These are phyloP conservation scores for Augochlorella aurata DNA, from an alignment of 2,888 invertebrate genomes.

Conservation along the genomic window DNA sequence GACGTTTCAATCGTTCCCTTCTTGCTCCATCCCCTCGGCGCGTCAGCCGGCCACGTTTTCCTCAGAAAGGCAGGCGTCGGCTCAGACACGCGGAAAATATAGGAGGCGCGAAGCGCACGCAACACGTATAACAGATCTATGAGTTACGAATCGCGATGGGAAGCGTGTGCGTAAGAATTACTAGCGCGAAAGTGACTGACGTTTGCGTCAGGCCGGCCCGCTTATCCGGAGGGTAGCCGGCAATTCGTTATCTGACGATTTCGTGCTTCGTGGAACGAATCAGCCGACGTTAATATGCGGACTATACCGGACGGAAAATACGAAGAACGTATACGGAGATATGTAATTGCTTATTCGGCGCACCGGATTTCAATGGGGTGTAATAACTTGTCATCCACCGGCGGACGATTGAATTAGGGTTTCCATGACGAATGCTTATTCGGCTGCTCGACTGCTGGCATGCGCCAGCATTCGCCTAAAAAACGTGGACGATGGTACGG, in stretches of 20 bases:
- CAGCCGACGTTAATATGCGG: conserved; percentile 44
- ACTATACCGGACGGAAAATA: conserved; percentile 33
- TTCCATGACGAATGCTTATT: neutral
- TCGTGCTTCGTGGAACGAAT: conserved; percentile 67
- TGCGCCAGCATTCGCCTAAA: no score
- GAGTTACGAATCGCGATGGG: conserved; percentile 39
- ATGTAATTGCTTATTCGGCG: conserved; percentile 29
- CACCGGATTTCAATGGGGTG: conserved; percentile 8
- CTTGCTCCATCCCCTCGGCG: conserved; percentile 16
- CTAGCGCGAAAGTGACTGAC: conserved; percentile 72
- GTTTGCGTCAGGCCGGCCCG: conserved; percentile 58
- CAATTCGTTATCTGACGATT: conserved; percentile 71
- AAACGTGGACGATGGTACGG: no score
- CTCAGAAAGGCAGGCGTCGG: conserved; percentile 15
- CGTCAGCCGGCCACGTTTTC: neutral
- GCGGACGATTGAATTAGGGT: neutral
- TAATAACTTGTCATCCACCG: neutral
- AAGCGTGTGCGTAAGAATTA: conserved; percentile 68
- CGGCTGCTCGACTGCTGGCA: neutral
- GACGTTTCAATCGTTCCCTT: neutral
- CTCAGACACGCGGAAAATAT: conserved; percentile 73
- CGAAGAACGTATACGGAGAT: conserved; percentile 24
- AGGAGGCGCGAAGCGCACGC: conserved; percentile 64
- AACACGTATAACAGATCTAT: conserved; percentile 42
- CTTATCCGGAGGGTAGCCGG: conserved; percentile 43